Conservation (phyloP, 2,888 invertebrate genomes). For the Rutpela maculata region DNA sequence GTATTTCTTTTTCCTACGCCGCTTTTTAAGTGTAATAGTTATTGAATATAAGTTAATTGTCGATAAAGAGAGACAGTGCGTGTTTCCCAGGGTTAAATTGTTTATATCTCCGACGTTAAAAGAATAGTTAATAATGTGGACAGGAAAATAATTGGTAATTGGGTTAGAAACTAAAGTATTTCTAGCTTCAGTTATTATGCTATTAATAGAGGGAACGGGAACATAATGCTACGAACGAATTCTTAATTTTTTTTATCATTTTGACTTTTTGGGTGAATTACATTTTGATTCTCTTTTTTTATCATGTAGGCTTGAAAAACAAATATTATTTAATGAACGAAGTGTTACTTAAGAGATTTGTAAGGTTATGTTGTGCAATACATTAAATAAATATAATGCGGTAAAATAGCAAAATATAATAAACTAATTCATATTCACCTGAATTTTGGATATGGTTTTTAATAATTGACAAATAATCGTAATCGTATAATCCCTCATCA, state of each 20-base stretch:
- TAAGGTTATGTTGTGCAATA: not conserved
- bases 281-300: too few species aligned
- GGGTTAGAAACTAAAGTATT: not conserved
- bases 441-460: too few species aligned
- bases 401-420: too few species aligned
- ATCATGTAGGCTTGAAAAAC: too few species aligned
- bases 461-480: too few species aligned
- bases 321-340: too few species aligned
- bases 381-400: not conserved
- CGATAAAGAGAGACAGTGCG: not conserved
- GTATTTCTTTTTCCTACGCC: not conserved
- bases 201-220: not conserved
- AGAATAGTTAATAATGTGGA: not conserved
- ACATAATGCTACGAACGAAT: not conserved
- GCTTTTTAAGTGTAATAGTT: not conserved
- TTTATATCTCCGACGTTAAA: slow-evolving; percentile 14
- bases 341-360: not conserved
- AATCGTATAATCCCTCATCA: too few species aligned
- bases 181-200: not conserved
- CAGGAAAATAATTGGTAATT: not conserved
- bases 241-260: too few species aligned
- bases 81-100: slow-evolving; percentile 17
- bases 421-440: too few species aligned
- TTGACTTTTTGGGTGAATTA: too few species aligned
- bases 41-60: slow-evolving; percentile 8